These are phyloP conservation scores for Junco hyemalis DNA, from an alignment of 2,113 vertebrate genomes.

Conservation along the genomic window DNA sequence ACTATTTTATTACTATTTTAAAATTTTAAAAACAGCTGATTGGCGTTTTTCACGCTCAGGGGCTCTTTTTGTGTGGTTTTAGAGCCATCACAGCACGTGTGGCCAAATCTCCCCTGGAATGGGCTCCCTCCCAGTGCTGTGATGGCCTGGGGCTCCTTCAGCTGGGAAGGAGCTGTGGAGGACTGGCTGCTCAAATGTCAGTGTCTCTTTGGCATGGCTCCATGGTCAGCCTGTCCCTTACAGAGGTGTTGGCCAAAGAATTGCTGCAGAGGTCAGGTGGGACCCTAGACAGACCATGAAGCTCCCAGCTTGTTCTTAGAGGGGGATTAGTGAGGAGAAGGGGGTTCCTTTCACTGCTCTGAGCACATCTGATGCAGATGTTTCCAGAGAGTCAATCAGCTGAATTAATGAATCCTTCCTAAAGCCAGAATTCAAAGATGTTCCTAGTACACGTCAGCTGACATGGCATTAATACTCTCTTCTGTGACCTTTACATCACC, in stretches of 20 bases:
- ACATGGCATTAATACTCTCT: neutral
- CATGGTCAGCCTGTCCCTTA: neutral
- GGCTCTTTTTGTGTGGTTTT: neutral
- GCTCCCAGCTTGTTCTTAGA: neutral
- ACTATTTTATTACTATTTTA: too few relatives aligned
- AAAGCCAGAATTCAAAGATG: neutral
- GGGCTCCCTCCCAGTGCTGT: fast-evolving
- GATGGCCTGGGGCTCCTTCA: neutral
- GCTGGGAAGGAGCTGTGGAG: neutral
- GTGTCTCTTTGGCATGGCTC: neutral
- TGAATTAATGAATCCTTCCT: neutral
- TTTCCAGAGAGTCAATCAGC: neutral
- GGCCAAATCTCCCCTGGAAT: neutral
- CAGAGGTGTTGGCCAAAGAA: neutral
- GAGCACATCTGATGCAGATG: neutral
- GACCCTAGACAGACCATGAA: fast-evolving
- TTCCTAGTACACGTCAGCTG: neutral
- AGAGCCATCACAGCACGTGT: neutral
- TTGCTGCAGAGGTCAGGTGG: neutral
- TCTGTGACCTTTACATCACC: neutral
- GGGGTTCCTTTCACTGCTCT: neutral
- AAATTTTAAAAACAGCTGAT: too few relatives aligned
- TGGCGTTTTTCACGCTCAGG: too few relatives aligned
- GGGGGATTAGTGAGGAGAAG: neutral
- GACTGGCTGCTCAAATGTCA: fast-evolving